Conservation (phyloP, 2,888 invertebrate species). For the Oscheius sp. region DNA sequence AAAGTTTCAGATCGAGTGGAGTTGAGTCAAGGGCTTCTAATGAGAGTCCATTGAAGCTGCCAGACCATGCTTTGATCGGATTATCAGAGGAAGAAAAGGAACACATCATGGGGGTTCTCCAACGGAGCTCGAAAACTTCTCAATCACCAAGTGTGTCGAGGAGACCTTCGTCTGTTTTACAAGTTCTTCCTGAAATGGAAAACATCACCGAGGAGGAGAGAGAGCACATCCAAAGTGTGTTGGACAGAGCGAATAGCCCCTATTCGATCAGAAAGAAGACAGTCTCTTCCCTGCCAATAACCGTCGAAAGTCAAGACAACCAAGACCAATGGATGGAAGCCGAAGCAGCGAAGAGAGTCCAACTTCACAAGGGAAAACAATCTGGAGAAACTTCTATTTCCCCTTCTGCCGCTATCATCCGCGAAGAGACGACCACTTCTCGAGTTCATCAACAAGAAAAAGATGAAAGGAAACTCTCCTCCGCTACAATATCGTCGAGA, state of each 20-base stretch:
- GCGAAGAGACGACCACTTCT: not conserved
- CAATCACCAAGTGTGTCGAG: slow-evolving; percentile 54
- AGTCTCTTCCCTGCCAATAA: slow-evolving; percentile 36
- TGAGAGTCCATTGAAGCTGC: slow-evolving; percentile 45
- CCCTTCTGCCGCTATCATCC: not conserved
- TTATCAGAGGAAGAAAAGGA: slow-evolving; percentile 58
- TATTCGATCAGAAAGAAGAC: not conserved
- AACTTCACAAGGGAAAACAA: slow-evolving; percentile 28
- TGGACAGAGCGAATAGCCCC: slow-evolving; percentile 50
- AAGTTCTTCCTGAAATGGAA: slow-evolving; percentile 55
- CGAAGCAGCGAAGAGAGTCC: slow-evolving; percentile 25
- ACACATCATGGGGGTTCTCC: slow-evolving; percentile 61
- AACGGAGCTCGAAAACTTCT: slow-evolving; percentile 33
- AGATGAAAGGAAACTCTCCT: not conserved
- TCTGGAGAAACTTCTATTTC: not conserved
- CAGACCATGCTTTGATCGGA: slow-evolving; percentile 60
- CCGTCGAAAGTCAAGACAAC: slow-evolving; percentile 47
- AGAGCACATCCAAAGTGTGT: slow-evolving; percentile 60
- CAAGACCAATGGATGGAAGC: slow-evolving; percentile 29
- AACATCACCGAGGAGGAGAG: slow-evolving; percentile 55
- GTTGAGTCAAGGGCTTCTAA: slow-evolving; percentile 43
- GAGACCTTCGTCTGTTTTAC: slow-evolving; percentile 60
- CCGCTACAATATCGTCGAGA: not conserved
- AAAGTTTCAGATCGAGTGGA: slow-evolving; percentile 32
- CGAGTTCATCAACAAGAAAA: not conserved